These are phyloP conservation scores for Brachionus rubens DNA, from an alignment of 1,140 invertebrate species.

Conservation along the genomic window DNA sequence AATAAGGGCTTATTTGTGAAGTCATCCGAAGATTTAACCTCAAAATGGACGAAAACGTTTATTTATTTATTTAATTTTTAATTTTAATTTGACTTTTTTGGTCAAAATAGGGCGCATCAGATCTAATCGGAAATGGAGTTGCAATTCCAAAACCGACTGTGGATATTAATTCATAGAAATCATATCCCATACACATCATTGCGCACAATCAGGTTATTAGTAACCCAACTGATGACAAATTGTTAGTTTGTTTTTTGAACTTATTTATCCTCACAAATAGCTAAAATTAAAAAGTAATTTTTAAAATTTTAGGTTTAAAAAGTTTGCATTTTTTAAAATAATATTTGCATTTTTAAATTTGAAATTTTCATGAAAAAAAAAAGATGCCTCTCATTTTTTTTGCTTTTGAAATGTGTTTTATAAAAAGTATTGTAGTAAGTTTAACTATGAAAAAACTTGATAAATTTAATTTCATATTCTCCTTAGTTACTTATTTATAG, in stretches of 20 bases:
- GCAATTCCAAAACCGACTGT: slow-evolving; percentile 45
- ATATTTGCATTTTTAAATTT: no score
- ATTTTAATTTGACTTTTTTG: background rate
- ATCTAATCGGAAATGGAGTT: slow-evolving; percentile 46
- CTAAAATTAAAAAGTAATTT: background rate
- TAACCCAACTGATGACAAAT: slow-evolving; percentile 47
- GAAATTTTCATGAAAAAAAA: no score
- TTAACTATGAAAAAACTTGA: no score
- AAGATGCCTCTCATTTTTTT: no score
- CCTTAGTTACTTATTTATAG: no score
- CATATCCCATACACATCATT: slow-evolving; percentile 47
- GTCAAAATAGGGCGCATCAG: slow-evolving; percentile 36
- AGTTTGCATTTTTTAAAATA: no score
- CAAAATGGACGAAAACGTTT: background rate
- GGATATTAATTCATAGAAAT: slow-evolving; percentile 47
- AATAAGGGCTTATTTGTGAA: no score
- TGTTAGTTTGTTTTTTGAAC: slow-evolving; percentile 6
- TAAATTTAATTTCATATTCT: no score
- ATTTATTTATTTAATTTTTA: background rate
- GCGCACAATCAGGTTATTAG: slow-evolving; percentile 47
- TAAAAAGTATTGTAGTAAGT: no score
- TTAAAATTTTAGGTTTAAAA: no score
- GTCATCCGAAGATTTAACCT: no score
- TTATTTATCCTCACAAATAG: background rate
- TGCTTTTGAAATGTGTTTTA: no score